phyloP scores from a whole-genome alignment of 2,113 vertebrate genomes.

The Physeter macrocephalus region DNA sequence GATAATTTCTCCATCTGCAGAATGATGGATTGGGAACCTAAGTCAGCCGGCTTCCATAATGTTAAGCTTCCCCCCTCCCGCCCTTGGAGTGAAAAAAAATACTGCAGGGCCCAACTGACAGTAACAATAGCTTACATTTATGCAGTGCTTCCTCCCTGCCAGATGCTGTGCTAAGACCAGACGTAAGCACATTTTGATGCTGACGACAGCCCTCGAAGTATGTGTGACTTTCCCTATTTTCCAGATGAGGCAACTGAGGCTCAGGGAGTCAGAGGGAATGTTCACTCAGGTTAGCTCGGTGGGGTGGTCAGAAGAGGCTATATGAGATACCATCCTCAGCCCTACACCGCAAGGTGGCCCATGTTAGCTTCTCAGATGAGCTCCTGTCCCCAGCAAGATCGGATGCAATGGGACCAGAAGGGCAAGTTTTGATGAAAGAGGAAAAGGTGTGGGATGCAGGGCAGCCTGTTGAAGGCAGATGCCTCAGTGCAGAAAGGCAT shows the following conservation, averaged over 20 bases:
- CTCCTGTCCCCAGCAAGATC: neutral
- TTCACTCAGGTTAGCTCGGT: neutral
- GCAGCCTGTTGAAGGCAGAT: too few species aligned
- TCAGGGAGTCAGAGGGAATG: neutral
- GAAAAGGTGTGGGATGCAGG: rapidly evolving
- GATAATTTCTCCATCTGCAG: neutral
- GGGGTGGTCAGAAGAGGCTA: neutral
- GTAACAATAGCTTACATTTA: neutral
- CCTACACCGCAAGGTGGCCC: neutral
- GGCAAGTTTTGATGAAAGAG: too few species aligned
- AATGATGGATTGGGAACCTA: neutral
- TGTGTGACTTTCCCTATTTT: neutral
- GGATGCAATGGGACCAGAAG: rapidly evolving
- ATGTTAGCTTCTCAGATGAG: neutral
- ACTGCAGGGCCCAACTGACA: neutral
- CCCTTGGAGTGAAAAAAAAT: neutral
- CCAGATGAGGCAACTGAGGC: neutral
- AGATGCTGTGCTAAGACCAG: neutral
- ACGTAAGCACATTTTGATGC: rapidly evolving
- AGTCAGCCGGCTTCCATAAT: neutral
- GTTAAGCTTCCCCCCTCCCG: neutral
- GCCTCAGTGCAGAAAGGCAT: too few species aligned
- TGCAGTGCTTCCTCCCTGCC: neutral
- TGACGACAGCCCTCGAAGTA: rapidly evolving
- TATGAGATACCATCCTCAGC: neutral